A percentile compares a stretch with the other conserved stretches of the same genome.
Conservation (phyloP, 2,888 invertebrate genomes). For the Liopterus haemorrhoidalis region DNA sequence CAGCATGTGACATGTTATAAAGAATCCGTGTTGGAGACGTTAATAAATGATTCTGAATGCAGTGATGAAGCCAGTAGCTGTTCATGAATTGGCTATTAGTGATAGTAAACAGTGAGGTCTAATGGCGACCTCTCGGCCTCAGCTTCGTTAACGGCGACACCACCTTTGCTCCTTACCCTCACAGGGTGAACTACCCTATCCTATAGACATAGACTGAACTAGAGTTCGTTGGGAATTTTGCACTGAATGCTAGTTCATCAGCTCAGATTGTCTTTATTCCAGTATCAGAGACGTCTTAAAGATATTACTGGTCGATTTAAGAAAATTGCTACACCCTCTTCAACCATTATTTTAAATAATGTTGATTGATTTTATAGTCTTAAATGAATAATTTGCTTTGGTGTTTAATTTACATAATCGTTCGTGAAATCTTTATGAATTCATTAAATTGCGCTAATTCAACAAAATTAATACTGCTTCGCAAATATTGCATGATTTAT, state of each 20-base stretch:
- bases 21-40: slow-evolving; percentile 38
- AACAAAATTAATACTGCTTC: no score
- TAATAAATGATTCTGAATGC: slow-evolving; percentile 28
- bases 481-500: no score
- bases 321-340: no score
- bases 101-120: slow-evolving; percentile 45
- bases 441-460: no score
- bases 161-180: slow-evolving; percentile 31
- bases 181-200: slow-evolving; percentile 1
- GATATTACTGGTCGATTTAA: no score
- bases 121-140: slow-evolving; percentile 46
- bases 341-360: no score
- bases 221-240: slow-evolving; percentile 3
- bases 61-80: slow-evolving; percentile 33
- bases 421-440: no score
- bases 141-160: slow-evolving; percentile 41
- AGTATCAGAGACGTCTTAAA: no score
- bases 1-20: no score
- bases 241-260: slow-evolving; percentile 27
- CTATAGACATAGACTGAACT: neutral
- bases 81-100: slow-evolving; percentile 51
- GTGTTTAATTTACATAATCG: no score
- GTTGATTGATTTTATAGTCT: no score
- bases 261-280: slow-evolving; percentile 2
- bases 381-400: no score